Percentiles rank a stretch among this genome's conserved stretches.
Conservation (phyloP, 2,113 vertebrate species). For the Calyptomena viridis region DNA sequence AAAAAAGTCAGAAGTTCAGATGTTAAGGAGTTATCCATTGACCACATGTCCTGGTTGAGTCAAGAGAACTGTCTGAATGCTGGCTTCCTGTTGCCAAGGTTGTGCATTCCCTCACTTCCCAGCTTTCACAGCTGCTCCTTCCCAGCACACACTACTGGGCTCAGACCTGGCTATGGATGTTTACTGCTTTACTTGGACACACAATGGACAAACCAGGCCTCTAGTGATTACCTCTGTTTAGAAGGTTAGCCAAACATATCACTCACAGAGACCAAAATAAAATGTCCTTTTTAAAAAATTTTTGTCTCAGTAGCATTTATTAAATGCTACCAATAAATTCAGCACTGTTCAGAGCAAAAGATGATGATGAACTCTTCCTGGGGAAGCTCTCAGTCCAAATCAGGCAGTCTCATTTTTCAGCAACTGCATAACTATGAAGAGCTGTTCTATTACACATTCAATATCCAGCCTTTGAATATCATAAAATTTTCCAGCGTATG, state of each 20-base stretch:
- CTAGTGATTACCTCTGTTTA: neutral
- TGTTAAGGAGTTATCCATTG: neutral
- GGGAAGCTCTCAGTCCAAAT: neutral
- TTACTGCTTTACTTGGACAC: neutral
- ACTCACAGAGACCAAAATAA: neutral
- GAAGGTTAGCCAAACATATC: neutral
- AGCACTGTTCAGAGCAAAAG: neutral
- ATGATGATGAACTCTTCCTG: neutral
- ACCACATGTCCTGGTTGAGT: neutral
- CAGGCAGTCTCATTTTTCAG: neutral
- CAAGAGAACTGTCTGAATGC: neutral
- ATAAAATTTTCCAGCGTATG: conserved; percentile 39
- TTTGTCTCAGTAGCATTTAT: neutral
- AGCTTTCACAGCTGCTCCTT: neutral
- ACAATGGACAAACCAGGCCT: neutral
- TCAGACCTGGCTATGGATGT: neutral
- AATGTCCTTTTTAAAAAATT: neutral
- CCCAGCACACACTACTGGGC: neutral
- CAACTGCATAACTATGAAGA: neutral
- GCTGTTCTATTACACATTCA: neutral
- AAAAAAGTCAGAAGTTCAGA: neutral
- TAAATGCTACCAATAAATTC: neutral
- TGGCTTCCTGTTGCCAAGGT: neutral
- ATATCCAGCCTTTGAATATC: conserved; percentile 2
- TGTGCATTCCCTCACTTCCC: neutral